These are phyloP conservation scores for Stratiomys singularior DNA, from an alignment of 2,888 invertebrate genomes.

Conservation along the genomic window DNA sequence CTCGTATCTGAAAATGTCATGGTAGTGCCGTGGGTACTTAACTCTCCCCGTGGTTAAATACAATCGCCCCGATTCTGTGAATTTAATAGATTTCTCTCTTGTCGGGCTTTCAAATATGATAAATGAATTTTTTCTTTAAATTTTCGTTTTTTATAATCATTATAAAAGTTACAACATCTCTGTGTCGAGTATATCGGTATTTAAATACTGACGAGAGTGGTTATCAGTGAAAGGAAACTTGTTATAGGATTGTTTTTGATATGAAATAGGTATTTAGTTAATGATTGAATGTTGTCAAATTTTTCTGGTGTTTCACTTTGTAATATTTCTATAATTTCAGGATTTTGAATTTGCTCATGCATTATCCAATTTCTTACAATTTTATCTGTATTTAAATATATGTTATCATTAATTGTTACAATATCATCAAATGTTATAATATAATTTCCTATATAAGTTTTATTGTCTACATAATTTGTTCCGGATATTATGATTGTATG, in stretches of 20 bases:
- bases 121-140: background rate
- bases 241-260: background rate
- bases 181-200: background rate
- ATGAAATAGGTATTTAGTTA: slow-evolving; percentile 10
- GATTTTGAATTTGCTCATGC: too few species aligned
- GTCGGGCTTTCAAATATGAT: background rate
- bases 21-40: background rate
- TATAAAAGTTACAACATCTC: background rate
- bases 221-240: background rate
- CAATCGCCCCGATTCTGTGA: background rate
- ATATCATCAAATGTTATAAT: too few species aligned
- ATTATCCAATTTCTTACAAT: too few species aligned
- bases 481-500: background rate
- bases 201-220: background rate
- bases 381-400: too few species aligned
- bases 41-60: background rate
- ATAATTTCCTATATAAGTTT: background rate
- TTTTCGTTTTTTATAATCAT: background rate
- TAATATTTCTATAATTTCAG: too few species aligned
- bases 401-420: too few species aligned
- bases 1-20: too few species aligned
- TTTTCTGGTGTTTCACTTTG: too few species aligned
- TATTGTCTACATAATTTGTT: background rate
- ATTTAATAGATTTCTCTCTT: background rate
- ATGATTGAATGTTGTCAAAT: background rate